Evolutionary conservation across 2,113 vertebrate genomes (phyloP).

Genomic region (Mustelus asterias): DNA sequence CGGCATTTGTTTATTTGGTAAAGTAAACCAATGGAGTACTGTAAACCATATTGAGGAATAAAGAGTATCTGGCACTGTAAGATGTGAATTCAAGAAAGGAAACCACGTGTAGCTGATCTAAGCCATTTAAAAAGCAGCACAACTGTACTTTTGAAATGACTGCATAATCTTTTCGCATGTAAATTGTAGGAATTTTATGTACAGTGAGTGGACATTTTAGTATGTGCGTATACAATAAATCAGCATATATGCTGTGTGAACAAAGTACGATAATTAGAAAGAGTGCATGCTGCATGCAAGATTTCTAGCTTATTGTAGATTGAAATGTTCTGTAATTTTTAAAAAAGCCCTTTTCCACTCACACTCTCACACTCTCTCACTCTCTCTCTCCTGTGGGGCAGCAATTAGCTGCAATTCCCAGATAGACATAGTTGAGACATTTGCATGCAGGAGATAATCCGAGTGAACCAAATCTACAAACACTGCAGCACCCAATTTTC

Average conservation of each 20-base stretch:
- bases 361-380: background rate
- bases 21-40: background rate
- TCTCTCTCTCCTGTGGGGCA: background rate
- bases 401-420: background rate
- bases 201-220: background rate
- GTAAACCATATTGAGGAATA: background rate
- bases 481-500: background rate
- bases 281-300: background rate
- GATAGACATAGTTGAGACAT: background rate
- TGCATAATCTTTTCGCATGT: background rate
- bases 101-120: background rate
- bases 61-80: background rate
- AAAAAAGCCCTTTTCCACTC: background rate
- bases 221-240: background rate
- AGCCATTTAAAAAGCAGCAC: background rate
- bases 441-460: background rate
- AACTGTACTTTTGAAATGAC: background rate
- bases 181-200: background rate
- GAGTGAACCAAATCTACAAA: background rate
- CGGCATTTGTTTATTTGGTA: background rate
- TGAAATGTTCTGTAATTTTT: background rate
- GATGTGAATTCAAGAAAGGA: background rate
- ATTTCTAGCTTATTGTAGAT: background rate
- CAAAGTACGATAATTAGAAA: background rate
- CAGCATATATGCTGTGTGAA: background rate